These are phyloP conservation scores for Platorchestia sp. DNA, from an alignment of 1,140 invertebrate species.

Conservation along the genomic window DNA sequence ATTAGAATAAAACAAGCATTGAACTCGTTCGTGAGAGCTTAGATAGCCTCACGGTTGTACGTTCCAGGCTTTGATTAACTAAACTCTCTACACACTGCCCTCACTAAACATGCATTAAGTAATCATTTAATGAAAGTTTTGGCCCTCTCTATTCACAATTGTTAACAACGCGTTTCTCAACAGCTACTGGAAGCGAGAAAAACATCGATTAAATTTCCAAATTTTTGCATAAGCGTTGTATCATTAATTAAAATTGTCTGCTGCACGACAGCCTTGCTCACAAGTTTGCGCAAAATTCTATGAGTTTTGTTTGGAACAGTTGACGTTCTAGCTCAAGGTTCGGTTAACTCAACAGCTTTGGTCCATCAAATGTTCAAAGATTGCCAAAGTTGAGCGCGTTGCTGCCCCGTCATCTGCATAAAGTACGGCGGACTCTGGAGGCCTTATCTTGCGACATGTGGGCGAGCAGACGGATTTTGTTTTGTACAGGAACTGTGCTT, in stretches of 20 bases:
- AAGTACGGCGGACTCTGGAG: background rate
- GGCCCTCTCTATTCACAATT: too few relatives aligned
- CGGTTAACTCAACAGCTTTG: background rate
- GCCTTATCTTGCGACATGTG: background rate
- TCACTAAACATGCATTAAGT: too few relatives aligned
- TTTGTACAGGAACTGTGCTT: too few relatives aligned
- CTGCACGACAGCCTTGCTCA: background rate
- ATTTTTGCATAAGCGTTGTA: background rate
- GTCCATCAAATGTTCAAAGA: slow-evolving; percentile 1
- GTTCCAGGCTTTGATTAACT: too few relatives aligned
- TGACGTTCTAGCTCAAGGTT: background rate
- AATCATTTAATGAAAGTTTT: too few relatives aligned
- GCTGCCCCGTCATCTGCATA: background rate
- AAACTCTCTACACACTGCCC: too few relatives aligned
- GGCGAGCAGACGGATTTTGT: too few relatives aligned
- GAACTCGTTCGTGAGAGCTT: too few relatives aligned
- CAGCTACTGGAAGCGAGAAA: too few relatives aligned
- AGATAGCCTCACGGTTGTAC: too few relatives aligned
- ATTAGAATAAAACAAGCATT: too few relatives aligned
- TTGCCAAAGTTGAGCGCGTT: background rate
- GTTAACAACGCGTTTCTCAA: too few relatives aligned
- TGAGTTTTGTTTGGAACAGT: background rate
- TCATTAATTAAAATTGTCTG: background rate
- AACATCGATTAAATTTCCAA: background rate
- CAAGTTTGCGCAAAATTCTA: background rate